Percentiles rank a stretch among this genome's conserved stretches.
Conservation (phyloP, 2,888 invertebrate genomes). For the Chaitophorus viminalis region DNA sequence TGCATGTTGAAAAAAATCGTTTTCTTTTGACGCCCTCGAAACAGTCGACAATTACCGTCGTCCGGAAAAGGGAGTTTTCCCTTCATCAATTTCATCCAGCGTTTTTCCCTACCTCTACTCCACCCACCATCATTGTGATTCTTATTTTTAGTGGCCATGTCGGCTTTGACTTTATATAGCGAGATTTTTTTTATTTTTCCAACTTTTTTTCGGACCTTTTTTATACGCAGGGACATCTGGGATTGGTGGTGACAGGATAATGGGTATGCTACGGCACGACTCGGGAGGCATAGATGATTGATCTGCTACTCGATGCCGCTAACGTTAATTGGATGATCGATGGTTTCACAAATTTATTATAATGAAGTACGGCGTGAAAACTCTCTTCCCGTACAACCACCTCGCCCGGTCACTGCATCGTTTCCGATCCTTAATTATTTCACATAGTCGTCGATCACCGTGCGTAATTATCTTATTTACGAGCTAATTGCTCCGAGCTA, state of each 20-base stretch:
- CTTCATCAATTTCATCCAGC: constrained; percentile 59
- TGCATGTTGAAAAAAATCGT: constrained; percentile 56
- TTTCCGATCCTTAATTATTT: constrained; percentile 39
- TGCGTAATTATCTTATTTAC: constrained; percentile 38
- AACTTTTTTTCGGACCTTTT: constrained; percentile 53
- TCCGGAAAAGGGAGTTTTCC: constrained; percentile 59
- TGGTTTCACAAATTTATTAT: constrained; percentile 68
- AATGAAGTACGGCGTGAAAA: constrained; percentile 48
- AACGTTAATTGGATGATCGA: constrained; percentile 82
- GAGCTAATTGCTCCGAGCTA: background rate
- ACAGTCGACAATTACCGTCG: constrained; percentile 62
- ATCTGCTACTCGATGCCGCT: constrained; percentile 68
- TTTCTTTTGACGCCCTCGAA: constrained; percentile 61
- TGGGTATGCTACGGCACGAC: constrained; percentile 42
- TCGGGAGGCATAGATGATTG: constrained; percentile 72
- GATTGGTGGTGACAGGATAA: constrained; percentile 60
- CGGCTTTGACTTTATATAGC: constrained; percentile 49
- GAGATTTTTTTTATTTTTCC: constrained; percentile 39
- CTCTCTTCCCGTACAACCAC: constrained; percentile 13
- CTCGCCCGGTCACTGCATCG: background rate
- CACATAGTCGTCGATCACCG: constrained; percentile 53
- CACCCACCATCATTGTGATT: constrained; percentile 35
- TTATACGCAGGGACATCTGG: constrained; percentile 50
- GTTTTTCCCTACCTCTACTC: background rate
- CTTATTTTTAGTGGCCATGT: constrained; percentile 60